These are phyloP conservation scores for Perognathus longimembris DNA, from an alignment of 2,113 vertebrate species.

Conservation along the genomic window DNA sequence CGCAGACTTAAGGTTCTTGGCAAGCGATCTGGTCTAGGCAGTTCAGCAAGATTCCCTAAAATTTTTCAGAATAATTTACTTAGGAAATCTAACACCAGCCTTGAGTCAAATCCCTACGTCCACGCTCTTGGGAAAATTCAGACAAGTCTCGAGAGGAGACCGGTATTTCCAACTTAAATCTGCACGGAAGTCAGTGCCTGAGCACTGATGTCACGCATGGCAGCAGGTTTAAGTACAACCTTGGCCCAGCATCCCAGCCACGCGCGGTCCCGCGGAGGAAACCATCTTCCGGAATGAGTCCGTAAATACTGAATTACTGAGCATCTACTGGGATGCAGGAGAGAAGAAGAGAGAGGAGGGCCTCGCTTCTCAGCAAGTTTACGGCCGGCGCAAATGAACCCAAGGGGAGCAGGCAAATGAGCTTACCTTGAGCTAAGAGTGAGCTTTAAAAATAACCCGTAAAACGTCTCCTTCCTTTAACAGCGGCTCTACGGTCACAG, in stretches of 20 bases:
- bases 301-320: neutral
- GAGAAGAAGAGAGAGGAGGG: neutral
- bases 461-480: neutral
- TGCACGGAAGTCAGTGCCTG: neutral
- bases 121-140: neutral
- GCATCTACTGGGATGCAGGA: neutral
- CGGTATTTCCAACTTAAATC: neutral
- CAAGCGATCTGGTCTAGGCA: neutral
- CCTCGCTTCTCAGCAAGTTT: neutral
- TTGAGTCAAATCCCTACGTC: neutral
- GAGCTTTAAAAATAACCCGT: neutral
- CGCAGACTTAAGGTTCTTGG: neutral
- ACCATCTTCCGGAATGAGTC: neutral
- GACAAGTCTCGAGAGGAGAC: neutral
- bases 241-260: neutral
- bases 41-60: neutral
- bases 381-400: neutral
- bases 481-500: neutral
- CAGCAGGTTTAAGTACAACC: neutral
- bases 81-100: neutral
- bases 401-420: neutral
- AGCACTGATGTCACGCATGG: neutral
- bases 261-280: neutral
- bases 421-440: neutral
- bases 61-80: conserved; percentile 24